Base-by-base conservation (phyloP, 2,113 vertebrate genomes). In the Corythoichthys haematopterus region DNA sequence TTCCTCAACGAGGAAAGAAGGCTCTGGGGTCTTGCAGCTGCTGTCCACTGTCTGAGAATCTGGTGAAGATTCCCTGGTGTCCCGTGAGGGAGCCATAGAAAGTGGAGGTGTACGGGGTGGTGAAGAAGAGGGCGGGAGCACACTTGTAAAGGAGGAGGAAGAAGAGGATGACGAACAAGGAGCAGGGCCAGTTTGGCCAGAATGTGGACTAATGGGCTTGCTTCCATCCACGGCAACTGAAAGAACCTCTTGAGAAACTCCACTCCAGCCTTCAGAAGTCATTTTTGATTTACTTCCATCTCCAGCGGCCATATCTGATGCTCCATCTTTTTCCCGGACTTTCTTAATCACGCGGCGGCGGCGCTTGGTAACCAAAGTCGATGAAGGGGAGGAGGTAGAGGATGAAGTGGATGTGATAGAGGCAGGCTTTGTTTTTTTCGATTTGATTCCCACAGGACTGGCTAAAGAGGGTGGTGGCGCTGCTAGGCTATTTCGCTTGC, bases 1-100 rank as follows among this genome's bases (percentile, higher is more conserved):
- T 13, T 93, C 92, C 55, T 95, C 94, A 0, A 87, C 87, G 10
- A 93, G 68, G 73, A 95, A 96, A 16, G 91, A 92, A 6, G 93
- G 90, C 13, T 96, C 95, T 0, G 94, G 94, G 0, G 95, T 95
- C 85, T 97, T 96, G 51, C 94, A 95, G 78, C 94, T 95, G 79
- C 94, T 95, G 80, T 96, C 95, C 28, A 96, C 95, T 0, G 94
- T 96, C 89, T 97, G 95, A 0, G 95, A 97, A 75, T 96, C 94
- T 0, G 95, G 95, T 0, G 94, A 95, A 9, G 95, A 93, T 2
- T 93, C 94, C 0, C 93, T 89, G 35, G 81, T 83, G 75, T 92
- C 74, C 76, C 90, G 1, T 76, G 88, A 60, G 13, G 65, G 80
- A 1, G 88, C 84, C 1, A 85, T 69, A 3, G 89, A 80, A 35